phyloP scores from a whole-genome alignment of 2,888 invertebrate genomes.

The Trilocha varians region DNA sequence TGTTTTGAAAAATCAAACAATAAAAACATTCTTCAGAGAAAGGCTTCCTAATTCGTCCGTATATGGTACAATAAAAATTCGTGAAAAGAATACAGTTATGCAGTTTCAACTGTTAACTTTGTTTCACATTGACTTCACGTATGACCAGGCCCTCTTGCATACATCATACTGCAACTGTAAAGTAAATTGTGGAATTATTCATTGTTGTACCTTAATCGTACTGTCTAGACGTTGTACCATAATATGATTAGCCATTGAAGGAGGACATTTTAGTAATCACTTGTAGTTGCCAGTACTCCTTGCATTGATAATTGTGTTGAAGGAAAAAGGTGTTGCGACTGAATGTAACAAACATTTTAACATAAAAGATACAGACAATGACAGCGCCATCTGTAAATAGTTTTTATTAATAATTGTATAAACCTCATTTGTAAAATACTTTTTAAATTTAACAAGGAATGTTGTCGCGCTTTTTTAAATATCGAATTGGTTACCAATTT shows the following conservation, averaged over 20 bases:
- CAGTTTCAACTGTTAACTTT: conserved; percentile 27
- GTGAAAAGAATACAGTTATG: conserved; percentile 35
- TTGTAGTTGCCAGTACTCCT: no score
- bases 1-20: conserved; percentile 1
- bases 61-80: conserved; percentile 11
- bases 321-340: no score
- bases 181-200: conserved; percentile 42
- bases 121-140: conserved; percentile 38
- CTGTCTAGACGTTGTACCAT: conserved; percentile 25
- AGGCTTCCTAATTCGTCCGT: neutral
- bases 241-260: conserved; percentile 27
- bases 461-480: no score
- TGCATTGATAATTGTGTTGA: no score
- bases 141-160: conserved; percentile 25
- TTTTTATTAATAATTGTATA: no score
- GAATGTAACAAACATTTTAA: no score
- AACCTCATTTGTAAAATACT: no score
- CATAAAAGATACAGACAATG: no score
- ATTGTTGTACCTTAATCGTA: conserved; percentile 31
- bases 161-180: conserved; percentile 33
- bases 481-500: no score
- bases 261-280: no score
- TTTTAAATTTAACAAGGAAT: no score
- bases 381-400: no score
- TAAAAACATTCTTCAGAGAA: conserved; percentile 1